phyloP scores from a whole-genome alignment of 2,888 invertebrate species.

The Metallyticus violacea region DNA sequence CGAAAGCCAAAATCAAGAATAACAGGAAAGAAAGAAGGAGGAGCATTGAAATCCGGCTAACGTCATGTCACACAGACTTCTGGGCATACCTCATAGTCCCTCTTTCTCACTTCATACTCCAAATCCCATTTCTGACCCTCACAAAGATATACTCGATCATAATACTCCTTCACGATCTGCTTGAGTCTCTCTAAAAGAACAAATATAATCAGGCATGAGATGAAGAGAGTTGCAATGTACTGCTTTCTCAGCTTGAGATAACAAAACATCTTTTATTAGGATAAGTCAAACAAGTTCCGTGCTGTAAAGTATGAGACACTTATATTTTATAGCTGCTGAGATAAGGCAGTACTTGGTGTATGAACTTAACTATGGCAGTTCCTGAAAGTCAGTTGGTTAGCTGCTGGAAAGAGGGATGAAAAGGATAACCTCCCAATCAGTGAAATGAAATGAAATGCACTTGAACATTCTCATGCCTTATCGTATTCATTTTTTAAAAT shows the following conservation, averaged over 20 bases:
- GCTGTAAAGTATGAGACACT: too few relatives aligned
- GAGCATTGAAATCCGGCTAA: not conserved
- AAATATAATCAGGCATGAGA: slow-evolving; percentile 2
- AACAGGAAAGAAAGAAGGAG: slow-evolving; percentile 17
- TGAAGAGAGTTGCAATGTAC: too few relatives aligned
- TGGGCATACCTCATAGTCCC: slow-evolving; percentile 92
- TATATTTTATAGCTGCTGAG: not conserved
- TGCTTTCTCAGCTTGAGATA: too few relatives aligned
- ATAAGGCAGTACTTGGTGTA: not conserved
- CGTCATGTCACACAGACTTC: slow-evolving; percentile 15
- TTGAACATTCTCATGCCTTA: not conserved
- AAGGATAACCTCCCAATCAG: not conserved
- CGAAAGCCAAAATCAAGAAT: not conserved
- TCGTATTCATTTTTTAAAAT: not conserved
- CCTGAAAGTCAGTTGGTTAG: too few relatives aligned
- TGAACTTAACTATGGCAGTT: not conserved
- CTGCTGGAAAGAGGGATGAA: not conserved
- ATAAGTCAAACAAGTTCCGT: too few relatives aligned
- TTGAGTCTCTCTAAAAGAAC: slow-evolving; percentile 76
- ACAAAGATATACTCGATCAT: slow-evolving; percentile 94
- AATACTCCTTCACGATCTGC: slow-evolving; percentile 93
- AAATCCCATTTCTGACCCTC: slow-evolving; percentile 99
- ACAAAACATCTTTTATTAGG: too few relatives aligned
- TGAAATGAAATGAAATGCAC: too few relatives aligned
- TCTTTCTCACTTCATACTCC: slow-evolving; percentile 99